Conservation (phyloP, 1,140 invertebrate species). For the silkworm (Bombyx mori) region DNA sequence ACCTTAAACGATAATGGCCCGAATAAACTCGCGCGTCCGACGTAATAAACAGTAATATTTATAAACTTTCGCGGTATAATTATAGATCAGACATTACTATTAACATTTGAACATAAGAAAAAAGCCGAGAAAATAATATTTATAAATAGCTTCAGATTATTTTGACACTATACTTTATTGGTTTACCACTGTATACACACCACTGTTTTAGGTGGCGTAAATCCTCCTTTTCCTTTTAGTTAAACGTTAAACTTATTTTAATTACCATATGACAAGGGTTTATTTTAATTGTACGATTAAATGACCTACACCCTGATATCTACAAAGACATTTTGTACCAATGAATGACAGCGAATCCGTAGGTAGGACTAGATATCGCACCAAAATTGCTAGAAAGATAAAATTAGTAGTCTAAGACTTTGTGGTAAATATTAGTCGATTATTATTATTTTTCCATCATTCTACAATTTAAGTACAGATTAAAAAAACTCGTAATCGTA, state of each 20-base stretch:
- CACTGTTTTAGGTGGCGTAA: constrained; percentile 60
- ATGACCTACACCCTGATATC: constrained; percentile 69
- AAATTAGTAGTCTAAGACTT: too few species aligned
- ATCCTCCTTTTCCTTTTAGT: constrained; percentile 61
- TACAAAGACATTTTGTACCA: constrained; percentile 70
- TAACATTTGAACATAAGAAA: constrained; percentile 71
- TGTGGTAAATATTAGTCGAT: too few species aligned
- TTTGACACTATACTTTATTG: constrained; percentile 70
- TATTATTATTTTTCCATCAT: too few species aligned
- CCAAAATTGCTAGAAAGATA: too few species aligned
- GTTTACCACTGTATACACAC: constrained; percentile 68
- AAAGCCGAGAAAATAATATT: constrained; percentile 72
- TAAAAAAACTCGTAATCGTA: too few species aligned
- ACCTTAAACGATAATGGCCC: constrained; percentile 56
- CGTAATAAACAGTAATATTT: constrained; percentile 67
- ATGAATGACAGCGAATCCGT: constrained; percentile 63
- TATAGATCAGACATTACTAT: constrained; percentile 69
- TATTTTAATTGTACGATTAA: constrained; percentile 58
- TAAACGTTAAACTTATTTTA: constrained; percentile 53
- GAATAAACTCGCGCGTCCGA: constrained; percentile 44
- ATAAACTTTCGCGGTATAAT: constrained; percentile 69
- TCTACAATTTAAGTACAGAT: too few species aligned
- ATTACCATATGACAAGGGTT: constrained; percentile 47
- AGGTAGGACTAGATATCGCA: constrained; percentile 7
- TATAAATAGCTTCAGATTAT: constrained; percentile 72